Conservation (phyloP, 2,888 invertebrate species). For the Anthrax anthrax region DNA sequence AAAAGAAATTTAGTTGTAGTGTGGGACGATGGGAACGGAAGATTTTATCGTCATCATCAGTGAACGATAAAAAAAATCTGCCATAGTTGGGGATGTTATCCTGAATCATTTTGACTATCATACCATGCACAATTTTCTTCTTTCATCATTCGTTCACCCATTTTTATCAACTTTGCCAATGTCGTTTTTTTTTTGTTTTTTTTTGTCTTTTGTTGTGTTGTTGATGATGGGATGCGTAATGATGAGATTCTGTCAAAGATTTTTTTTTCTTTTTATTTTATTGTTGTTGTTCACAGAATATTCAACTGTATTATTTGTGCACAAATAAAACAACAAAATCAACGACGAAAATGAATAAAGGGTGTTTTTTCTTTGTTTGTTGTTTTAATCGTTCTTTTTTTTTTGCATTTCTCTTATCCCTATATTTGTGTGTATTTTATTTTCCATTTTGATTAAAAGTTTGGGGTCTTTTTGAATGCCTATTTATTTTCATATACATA, state of each 20-base stretch:
- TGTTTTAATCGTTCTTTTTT: too few species aligned
- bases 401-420: too few species aligned
- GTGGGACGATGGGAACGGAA: not conserved
- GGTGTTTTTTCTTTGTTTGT: too few species aligned
- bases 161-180: not conserved
- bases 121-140: not conserved
- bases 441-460: too few species aligned
- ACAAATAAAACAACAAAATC: too few species aligned
- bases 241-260: conserved; percentile 5
- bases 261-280: not conserved
- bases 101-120: conserved; percentile 3
- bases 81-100: conserved; percentile 5
- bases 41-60: conserved; percentile 7
- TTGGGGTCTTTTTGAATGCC: too few species aligned
- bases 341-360: too few species aligned
- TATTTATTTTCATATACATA: too few species aligned
- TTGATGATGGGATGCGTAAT: conserved; percentile 7
- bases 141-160: not conserved
- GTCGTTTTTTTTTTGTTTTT: conserved; percentile 4
- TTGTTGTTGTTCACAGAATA: too few species aligned
- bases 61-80: conserved; percentile 5
- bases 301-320: too few species aligned
- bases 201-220: conserved; percentile 6
- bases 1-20: too few species aligned
- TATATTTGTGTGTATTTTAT: too few species aligned